Evolutionary conservation across 2,888 invertebrate genomes (phyloP).

Genomic region (Morinoia aosen): DNA sequence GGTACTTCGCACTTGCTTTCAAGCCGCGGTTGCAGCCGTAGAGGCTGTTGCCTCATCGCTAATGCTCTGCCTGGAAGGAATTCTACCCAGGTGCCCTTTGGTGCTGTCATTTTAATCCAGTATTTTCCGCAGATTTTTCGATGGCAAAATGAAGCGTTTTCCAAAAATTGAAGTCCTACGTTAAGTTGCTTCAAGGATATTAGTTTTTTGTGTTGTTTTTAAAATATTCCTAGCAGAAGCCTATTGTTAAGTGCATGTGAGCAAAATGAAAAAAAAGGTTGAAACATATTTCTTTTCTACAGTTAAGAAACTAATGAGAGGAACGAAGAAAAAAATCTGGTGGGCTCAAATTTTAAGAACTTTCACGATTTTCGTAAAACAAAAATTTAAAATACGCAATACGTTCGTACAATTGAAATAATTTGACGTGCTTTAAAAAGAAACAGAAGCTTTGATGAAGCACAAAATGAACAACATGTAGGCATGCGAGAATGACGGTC

Average conservation of each 20-base stretch:
- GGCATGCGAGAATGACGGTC: not conserved
- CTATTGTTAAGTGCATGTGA: not conserved
- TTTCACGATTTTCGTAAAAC: not conserved
- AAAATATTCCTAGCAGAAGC: not conserved
- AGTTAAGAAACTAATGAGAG: no score
- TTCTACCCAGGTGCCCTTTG: not conserved
- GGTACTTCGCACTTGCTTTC: not conserved
- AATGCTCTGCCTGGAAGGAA: not conserved
- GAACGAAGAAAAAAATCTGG: no score
- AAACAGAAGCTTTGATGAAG: not conserved
- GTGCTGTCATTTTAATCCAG: not conserved
- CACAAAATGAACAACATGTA: not conserved
- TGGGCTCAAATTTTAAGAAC: not conserved
- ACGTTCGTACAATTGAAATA: no score
- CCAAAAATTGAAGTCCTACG: not conserved
- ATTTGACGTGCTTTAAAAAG: not conserved
- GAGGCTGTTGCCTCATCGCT: not conserved
- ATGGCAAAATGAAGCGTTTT: not conserved
- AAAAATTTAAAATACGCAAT: not conserved
- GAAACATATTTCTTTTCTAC: not conserved
- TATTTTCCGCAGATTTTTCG: not conserved
- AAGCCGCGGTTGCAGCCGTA: not conserved
- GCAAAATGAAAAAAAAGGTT: not conserved
- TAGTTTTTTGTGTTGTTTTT: not conserved
- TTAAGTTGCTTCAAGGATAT: not conserved